phyloP scores from a whole-genome alignment of 2,888 invertebrate genomes.

The Hermaeophaga mercurialis region DNA sequence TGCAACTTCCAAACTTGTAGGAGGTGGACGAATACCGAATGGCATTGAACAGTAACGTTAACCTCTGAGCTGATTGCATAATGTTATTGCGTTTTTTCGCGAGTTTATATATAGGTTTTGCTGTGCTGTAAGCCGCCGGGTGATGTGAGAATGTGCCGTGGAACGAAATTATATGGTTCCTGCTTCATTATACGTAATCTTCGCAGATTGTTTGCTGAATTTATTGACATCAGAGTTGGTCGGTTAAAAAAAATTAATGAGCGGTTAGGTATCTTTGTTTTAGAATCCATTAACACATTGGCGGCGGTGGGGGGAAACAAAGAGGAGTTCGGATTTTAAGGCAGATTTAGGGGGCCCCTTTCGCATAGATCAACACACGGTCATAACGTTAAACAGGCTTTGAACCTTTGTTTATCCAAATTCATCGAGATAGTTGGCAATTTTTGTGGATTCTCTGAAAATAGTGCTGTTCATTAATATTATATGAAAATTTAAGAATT shows the following conservation, averaged over 20 bases:
- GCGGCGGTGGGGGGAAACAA: too few species aligned
- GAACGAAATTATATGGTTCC: slow-evolving; percentile 7
- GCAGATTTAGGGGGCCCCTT: too few species aligned
- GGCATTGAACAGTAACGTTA: slow-evolving; percentile 47
- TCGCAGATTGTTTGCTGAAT: slow-evolving; percentile 5
- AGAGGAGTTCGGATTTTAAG: too few species aligned
- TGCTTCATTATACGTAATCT: slow-evolving; percentile 1
- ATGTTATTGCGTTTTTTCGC: slow-evolving; percentile 45
- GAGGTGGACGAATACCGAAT: slow-evolving; percentile 37
- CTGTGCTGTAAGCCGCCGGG: background rate
- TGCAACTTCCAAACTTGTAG: slow-evolving; percentile 40
- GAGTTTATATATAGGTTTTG: slow-evolving; percentile 28
- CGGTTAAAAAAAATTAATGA: slow-evolving; percentile 11
- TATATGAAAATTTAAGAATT: too few species aligned
- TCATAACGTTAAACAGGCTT: too few species aligned
- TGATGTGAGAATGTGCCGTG: background rate
- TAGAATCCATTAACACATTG: too few species aligned
- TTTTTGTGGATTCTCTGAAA: too few species aligned
- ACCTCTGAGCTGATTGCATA: slow-evolving; percentile 48
- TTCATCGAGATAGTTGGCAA: too few species aligned
- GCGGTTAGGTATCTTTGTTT: background rate
- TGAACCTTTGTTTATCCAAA: too few species aligned
- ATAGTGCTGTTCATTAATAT: too few species aligned
- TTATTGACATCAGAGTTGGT: slow-evolving; percentile 9
- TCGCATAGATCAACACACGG: too few species aligned